Percentiles rank a stretch among this genome's conserved stretches.
Conservation (phyloP, 2,888 invertebrate species). For the Dexiosoma caninum region DNA sequence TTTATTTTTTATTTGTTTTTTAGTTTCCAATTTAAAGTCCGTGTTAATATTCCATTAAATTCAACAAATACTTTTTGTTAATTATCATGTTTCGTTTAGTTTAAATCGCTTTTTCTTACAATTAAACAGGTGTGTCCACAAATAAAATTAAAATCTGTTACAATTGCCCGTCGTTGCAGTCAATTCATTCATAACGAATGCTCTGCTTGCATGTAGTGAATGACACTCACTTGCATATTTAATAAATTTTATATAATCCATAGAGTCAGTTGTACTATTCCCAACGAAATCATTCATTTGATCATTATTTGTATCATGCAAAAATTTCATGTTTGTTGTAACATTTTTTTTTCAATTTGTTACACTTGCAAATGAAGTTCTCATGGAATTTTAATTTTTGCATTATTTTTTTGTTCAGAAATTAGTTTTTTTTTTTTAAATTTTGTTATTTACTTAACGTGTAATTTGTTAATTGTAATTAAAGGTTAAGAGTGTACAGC, state of each 20-base stretch:
- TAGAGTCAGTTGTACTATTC: conserved; percentile 1
- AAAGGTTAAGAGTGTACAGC: too few species aligned
- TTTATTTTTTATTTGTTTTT: neutral
- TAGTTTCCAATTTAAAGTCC: neutral
- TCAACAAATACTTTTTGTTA: neutral
- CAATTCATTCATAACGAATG: conserved; percentile 50
- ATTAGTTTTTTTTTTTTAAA: neutral
- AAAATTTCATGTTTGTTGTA: neutral
- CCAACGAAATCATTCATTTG: neutral
- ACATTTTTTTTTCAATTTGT: neutral
- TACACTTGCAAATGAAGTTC: conserved; percentile 43
- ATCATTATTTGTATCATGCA: neutral
- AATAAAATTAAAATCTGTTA: conserved; percentile 16
- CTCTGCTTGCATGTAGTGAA: neutral
- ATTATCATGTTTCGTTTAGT: neutral
- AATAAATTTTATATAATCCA: neutral
- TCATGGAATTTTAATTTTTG: conserved; percentile 31
- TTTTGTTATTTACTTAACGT: neutral
- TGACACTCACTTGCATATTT: neutral
- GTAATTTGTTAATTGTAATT: neutral
- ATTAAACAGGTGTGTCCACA: conserved; percentile 50
- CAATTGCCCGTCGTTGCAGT: conserved; percentile 27
- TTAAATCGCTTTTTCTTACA: neutral
- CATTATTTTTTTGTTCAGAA: neutral
- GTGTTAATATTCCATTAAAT: conserved; percentile 16